Base-by-base conservation (phyloP, 2,888 invertebrate genomes). In the Napeogenes sylphis region DNA sequence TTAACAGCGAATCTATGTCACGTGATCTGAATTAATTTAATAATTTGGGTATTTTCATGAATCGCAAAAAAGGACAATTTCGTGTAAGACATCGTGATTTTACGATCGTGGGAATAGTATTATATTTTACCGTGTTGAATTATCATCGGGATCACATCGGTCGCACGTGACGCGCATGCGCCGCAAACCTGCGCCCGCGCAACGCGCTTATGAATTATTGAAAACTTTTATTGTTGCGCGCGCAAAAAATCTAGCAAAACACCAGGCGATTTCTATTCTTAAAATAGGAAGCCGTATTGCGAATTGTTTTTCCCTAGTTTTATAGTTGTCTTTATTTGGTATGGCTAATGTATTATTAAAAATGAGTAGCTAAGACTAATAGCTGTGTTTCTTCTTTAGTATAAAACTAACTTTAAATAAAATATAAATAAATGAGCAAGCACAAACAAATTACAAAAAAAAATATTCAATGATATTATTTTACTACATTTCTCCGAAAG, bases 141-240 rank as follows among this genome's bases (percentile, higher is more conserved):
- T 81, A 85, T 83, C 81, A 78, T 74, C 73, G 79, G 74, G 81
- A 82, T 82, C 81, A 78, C 75, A 77, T 78, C 77, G 71, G 71
- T 73, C 73, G 84, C 85, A 85, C 87, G 87, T 86, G 87, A 86
- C 70, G 70, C 76, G 87, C 78, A 81, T 84, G 80, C 82, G 76
- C 79, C 66, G 68, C 73, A 76, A 14, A 75, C 56, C 32, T 78
- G 64, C 61, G 65, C 64, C 66, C 73, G 68, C 71, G 64, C 67
- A 73, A 74, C 75, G 71, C 74, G 68, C 87, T 86, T 88, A 90
- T 90, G 88, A 88, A 90, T 90, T 88, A 90, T 90, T 88, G 79
- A 88, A 71, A 80, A 80, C 81, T 83, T 87, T 87, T 90, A 89
- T 89, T 89, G 89, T 88, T 79, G 77, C 75, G 73, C 71, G 71